A percentile compares a stretch with the other conserved stretches of the same genome.
phyloP scores from a whole-genome alignment of 2,888 invertebrate genomes.

The Plagodis pulveraria region DNA sequence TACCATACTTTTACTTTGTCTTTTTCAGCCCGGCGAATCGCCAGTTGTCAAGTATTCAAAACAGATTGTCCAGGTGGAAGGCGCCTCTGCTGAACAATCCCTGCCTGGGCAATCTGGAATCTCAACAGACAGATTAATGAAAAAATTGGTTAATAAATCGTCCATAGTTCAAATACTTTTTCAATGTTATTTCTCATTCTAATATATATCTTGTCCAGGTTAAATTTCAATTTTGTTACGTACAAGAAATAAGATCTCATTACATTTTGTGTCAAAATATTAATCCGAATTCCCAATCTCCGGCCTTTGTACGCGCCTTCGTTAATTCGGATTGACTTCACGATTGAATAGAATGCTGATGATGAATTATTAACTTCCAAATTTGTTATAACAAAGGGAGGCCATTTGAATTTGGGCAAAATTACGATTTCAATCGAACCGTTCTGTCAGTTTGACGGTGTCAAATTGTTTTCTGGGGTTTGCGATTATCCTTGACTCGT shows the following conservation, averaged over 20 bases:
- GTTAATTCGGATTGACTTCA: conserved; percentile 28
- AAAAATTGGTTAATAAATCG: no score
- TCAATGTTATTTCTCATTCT: background rate
- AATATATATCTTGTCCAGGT: background rate
- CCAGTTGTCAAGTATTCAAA: no score
- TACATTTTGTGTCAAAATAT: conserved; percentile 21
- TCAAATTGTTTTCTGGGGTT: conserved; percentile 15
- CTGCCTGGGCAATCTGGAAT: no score
- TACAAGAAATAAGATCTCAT: conserved; percentile 19
- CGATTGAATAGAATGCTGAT: conserved; percentile 30
- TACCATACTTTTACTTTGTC: no score
- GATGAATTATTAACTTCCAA: conserved; percentile 44
- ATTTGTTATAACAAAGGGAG: conserved; percentile 41
- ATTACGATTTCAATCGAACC: conserved; percentile 21
- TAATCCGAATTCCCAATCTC: conserved; percentile 28
- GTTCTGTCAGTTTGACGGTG: conserved; percentile 17
- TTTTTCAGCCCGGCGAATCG: no score
- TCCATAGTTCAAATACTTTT: no score
- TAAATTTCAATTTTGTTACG: background rate
- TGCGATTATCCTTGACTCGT: background rate
- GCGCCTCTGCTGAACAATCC: no score
- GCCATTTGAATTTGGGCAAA: conserved; percentile 26
- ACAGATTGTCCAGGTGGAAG: no score
- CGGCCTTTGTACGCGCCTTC: conserved; percentile 20
- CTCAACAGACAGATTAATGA: no score